Evolutionary conservation across 2,888 invertebrate genomes (phyloP).

Genomic region (Coenonympha glycerion): DNA sequence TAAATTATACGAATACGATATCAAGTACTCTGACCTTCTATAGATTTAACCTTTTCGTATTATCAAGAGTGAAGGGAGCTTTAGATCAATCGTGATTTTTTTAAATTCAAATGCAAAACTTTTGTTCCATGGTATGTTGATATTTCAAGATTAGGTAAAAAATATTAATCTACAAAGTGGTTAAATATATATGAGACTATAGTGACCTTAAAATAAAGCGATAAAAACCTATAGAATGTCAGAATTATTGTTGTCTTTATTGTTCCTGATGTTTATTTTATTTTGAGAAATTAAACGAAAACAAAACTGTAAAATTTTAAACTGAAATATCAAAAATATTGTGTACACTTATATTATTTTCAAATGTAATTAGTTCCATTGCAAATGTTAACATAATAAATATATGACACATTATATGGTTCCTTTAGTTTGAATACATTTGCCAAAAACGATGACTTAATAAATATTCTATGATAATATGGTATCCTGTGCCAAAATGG

Average conservation of each 20-base stretch:
- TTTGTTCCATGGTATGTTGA: no score
- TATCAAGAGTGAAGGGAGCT: no score
- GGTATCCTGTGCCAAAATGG: constrained; percentile 68
- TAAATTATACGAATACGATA: background rate
- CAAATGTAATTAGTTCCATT: background rate
- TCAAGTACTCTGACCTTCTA: background rate
- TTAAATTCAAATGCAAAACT: no score
- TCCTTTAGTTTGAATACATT: constrained; percentile 14
- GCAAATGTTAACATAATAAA: background rate
- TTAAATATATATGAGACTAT: background rate
- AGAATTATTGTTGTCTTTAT: background rate
- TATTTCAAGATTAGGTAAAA: no score
- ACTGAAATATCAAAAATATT: background rate
- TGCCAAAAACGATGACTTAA: constrained; percentile 17
- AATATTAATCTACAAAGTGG: background rate
- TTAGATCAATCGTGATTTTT: no score
- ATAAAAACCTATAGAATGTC: constrained; percentile 1
- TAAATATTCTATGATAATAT: constrained; percentile 22
- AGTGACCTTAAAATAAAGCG: no score
- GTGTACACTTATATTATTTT: background rate
- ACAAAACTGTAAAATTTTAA: background rate
- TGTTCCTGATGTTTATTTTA: background rate
- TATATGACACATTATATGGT: background rate
- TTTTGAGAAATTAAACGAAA: background rate
- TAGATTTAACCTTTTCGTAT: no score